A percentile compares a stretch with the other conserved stretches of the same genome.
phyloP scores from a whole-genome alignment of 2,113 vertebrate species.

The Hypanus sabinus region DNA sequence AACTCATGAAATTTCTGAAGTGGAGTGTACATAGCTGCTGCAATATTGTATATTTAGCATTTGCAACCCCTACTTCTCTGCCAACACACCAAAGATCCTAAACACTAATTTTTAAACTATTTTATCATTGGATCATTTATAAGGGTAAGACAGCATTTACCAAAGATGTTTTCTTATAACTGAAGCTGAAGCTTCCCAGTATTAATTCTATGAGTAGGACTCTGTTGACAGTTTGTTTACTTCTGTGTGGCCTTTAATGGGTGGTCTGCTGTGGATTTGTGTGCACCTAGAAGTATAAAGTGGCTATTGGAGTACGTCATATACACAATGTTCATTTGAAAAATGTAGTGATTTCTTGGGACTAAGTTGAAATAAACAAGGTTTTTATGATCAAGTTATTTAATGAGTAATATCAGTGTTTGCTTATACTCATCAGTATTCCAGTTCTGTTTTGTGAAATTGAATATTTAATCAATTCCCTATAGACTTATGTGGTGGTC shows the following conservation, averaged over 20 bases:
- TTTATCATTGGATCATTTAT: no score
- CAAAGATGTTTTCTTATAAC: constrained; percentile 8
- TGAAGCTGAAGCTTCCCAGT: constrained; percentile 20
- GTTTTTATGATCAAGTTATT: constrained; percentile 19
- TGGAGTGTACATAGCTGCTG: no score
- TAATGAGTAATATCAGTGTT: not conserved
- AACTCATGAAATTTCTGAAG: no score
- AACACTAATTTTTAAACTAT: no score
- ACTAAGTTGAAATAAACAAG: constrained; percentile 24
- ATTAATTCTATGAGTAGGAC: constrained; percentile 11
- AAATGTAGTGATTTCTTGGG: not conserved
- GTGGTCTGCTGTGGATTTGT: constrained; percentile 7
- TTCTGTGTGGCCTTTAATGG: constrained; percentile 34
- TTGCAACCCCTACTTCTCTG: no score
- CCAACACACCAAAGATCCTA: no score
- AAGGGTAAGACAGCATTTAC: not conserved
- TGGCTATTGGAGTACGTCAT: constrained; percentile 25
- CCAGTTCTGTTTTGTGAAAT: not conserved
- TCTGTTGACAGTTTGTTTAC: constrained; percentile 30
- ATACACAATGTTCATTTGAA: constrained; percentile 1
- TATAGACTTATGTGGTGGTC: no score
- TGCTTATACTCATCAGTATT: not conserved
- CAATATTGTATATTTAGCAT: no score
- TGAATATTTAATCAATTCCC: not conserved
- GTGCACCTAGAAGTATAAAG: not conserved